Conservation (phyloP, 2,888 invertebrate genomes). For the Petrophora chlorosata region DNA sequence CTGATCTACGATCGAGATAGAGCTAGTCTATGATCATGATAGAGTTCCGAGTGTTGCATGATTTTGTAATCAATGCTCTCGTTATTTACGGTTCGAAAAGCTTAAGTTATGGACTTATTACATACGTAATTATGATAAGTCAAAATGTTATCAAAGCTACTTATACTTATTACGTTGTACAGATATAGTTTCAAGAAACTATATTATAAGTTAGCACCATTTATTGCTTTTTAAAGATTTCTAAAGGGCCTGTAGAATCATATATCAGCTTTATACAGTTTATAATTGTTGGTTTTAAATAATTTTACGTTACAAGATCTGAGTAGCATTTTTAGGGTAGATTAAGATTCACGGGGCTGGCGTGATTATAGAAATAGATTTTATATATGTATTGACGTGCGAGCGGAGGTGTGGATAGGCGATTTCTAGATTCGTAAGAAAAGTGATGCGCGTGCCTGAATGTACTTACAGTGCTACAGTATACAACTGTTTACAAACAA, state of each 20-base stretch:
- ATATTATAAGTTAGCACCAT: not conserved
- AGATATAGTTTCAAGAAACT: constrained; percentile 15
- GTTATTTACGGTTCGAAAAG: not conserved
- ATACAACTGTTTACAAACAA: constrained; percentile 1
- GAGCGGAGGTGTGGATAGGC: constrained; percentile 25
- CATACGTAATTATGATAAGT: not conserved
- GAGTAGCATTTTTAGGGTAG: constrained; percentile 25
- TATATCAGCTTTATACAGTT: constrained; percentile 9
- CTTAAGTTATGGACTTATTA: constrained; percentile 8
- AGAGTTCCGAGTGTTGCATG: not conserved
- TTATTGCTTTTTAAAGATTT: constrained; percentile 17
- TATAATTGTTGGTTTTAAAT: constrained; percentile 11
- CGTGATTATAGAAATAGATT: constrained; percentile 23
- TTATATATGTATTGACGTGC: constrained; percentile 13
- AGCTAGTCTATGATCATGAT: constrained; percentile 7
- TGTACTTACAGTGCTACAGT: constrained; percentile 15
- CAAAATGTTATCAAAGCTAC: too few relatives aligned
- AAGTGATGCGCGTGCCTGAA: constrained; percentile 40
- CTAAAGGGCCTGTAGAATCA: too few relatives aligned
- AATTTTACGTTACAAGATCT: constrained; percentile 31
- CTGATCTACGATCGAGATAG: constrained; percentile 20
- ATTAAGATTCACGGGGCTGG: constrained; percentile 16
- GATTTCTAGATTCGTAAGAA: constrained; percentile 32
- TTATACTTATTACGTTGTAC: constrained; percentile 5
- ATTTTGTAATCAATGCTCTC: constrained; percentile 22